A percentile compares a stretch with the other conserved stretches of the same genome.
phyloP scores from a whole-genome alignment of 2,888 invertebrate genomes.

The Drosophila colorata region DNA sequence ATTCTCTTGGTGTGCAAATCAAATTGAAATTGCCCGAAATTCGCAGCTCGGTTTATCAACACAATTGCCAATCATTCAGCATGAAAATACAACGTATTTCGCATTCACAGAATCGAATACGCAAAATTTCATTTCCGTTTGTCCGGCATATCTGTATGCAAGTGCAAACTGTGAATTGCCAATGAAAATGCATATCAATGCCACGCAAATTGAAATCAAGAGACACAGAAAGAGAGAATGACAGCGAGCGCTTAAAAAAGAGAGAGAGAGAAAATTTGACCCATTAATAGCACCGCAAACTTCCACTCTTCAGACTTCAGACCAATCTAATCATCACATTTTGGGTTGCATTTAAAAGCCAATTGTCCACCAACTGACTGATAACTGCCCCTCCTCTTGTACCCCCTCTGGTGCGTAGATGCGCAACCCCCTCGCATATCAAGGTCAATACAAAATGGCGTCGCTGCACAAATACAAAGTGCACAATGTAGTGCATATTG shows the following conservation, averaged over 20 bases:
- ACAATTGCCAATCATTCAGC: slow-evolving; percentile 39
- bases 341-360: slow-evolving; percentile 39
- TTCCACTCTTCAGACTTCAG: background rate
- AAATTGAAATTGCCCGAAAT: slow-evolving; percentile 18
- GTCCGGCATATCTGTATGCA: slow-evolving; percentile 8
- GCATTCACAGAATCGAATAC: slow-evolving; percentile 7
- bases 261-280: background rate
- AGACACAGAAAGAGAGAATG: background rate
- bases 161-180: slow-evolving; percentile 6
- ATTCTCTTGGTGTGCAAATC: background rate
- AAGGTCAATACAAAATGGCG: slow-evolving; percentile 50
- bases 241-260: background rate
- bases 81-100: background rate
- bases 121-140: slow-evolving; percentile 50
- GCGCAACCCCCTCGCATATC: slow-evolving; percentile 1
- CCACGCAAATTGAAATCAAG: slow-evolving; percentile 11
- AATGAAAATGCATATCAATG: slow-evolving; percentile 29
- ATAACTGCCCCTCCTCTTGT: background rate
- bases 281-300: slow-evolving; percentile 4
- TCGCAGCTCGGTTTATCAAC: slow-evolving; percentile 25
- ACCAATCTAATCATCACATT: slow-evolving; percentile 21
- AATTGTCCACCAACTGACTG: slow-evolving; percentile 7
- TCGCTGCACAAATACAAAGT: slow-evolving; percentile 41
- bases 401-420: background rate
- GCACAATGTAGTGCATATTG: slow-evolving; percentile 28